phyloP scores from a whole-genome alignment of 2,113 vertebrate species.

The Rhombomys opimus region DNA sequence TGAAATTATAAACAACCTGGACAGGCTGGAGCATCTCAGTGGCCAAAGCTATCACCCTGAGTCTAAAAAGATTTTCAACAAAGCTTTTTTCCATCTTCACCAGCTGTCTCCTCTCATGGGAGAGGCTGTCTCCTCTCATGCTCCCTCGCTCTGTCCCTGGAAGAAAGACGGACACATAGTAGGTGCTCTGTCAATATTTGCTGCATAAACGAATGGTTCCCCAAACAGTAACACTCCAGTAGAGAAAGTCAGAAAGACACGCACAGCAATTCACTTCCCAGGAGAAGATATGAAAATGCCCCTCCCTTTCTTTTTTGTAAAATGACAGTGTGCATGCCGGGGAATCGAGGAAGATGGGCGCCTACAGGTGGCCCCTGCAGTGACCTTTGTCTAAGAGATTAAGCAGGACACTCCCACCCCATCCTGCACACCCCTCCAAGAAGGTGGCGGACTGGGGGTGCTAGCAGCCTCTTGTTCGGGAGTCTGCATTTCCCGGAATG shows the following conservation, averaged over 20 bases:
- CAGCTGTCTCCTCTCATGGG: not conserved
- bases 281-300: not conserved
- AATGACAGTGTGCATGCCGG: accelerated
- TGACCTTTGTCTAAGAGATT: not conserved
- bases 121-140: not conserved
- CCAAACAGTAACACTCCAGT: not conserved
- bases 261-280: not conserved
- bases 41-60: not conserved
- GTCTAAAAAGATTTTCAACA: not conserved
- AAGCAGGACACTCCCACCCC: not conserved
- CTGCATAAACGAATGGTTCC: not conserved
- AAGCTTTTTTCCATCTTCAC: not conserved
- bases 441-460: not conserved
- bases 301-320: not conserved
- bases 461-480: not conserved
- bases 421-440: not conserved
- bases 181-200: not conserved
- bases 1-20: slow-evolving; percentile 7
- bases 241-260: not conserved
- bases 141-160: not conserved
- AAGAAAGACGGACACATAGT: not conserved
- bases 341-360: not conserved
- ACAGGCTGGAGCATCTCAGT: not conserved
- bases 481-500: not conserved
- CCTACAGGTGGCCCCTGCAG: no score